Conservation (phyloP, 2,113 vertebrate genomes). For the Lepisosteus oculatus region DNA sequence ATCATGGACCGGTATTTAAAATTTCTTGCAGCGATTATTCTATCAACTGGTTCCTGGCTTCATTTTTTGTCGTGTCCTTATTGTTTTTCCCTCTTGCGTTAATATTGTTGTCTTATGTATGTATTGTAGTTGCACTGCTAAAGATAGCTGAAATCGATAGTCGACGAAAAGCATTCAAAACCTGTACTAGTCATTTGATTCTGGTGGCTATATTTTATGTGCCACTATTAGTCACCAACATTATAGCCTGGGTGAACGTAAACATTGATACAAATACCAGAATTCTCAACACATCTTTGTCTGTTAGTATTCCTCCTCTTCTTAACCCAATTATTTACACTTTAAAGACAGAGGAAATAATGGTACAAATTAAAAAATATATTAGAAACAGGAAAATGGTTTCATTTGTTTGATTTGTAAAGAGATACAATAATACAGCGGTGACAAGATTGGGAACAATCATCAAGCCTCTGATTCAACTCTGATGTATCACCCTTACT, state of each 20-base stretch:
- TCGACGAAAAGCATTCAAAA: conserved; percentile 12
- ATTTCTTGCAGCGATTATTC: no score
- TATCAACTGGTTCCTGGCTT: conserved; percentile 2
- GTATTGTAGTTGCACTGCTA: neutral
- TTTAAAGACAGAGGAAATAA: conserved; percentile 12
- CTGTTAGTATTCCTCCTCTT: neutral
- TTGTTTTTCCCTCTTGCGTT: neutral
- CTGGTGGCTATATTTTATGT: conserved; percentile 4
- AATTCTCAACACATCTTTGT: conserved; percentile 9
- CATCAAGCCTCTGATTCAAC: no score
- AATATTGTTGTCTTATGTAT: conserved; percentile 1
- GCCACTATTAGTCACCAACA: neutral
- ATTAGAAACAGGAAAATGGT: neutral
- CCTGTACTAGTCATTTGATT: conserved; percentile 1
- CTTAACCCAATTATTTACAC: conserved; percentile 13
- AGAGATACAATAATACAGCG: no score
- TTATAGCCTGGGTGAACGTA: neutral
- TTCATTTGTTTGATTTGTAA: no score
- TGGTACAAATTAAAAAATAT: neutral
- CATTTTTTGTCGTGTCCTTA: neutral
- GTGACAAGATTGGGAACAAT: no score
- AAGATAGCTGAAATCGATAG: neutral
- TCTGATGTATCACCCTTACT: no score
- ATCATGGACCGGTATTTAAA: no score
- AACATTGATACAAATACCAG: conserved; percentile 7